These are phyloP conservation scores for Bradypus variegatus DNA, from an alignment of 2,797 vertebrate genomes.

Conservation along the genomic window DNA sequence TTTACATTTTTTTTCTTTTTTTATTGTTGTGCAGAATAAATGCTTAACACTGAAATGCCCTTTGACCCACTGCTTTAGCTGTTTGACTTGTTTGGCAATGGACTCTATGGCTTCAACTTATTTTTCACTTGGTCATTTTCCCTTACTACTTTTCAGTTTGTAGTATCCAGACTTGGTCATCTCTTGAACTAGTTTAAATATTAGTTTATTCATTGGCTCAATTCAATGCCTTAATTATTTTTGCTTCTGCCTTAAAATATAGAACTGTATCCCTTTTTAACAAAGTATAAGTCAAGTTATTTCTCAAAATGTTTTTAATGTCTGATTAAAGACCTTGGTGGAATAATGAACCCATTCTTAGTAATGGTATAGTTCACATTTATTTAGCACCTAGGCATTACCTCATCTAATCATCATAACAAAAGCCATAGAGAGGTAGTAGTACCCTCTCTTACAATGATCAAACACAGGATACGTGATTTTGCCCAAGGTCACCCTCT, in stretches of 20 bases:
- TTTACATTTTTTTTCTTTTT: neutral
- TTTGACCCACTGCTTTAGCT: neutral
- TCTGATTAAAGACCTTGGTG: constrained; percentile 8
- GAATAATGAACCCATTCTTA: neutral
- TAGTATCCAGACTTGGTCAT: neutral
- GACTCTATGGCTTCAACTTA: neutral
- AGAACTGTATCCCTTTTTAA: constrained; percentile 4
- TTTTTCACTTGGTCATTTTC: constrained; percentile 1
- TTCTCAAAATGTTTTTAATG: constrained; percentile 5
- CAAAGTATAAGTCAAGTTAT: neutral
- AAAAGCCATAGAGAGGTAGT: neutral
- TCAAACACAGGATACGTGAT: neutral
- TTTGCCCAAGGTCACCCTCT: neutral
- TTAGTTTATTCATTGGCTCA: constrained; percentile 10
- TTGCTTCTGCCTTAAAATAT: constrained; percentile 26
- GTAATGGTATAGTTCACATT: neutral
- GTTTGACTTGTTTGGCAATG: neutral
- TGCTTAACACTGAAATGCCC: neutral
- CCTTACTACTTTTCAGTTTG: neutral
- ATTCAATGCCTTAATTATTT: neutral
- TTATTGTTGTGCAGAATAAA: neutral
- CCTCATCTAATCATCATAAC: neutral
- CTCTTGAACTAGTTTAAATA: neutral
- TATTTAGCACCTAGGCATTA: neutral
- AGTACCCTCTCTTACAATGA: neutral